Conservation (phyloP, 2,888 invertebrate species). For the Perdita meconis region DNA sequence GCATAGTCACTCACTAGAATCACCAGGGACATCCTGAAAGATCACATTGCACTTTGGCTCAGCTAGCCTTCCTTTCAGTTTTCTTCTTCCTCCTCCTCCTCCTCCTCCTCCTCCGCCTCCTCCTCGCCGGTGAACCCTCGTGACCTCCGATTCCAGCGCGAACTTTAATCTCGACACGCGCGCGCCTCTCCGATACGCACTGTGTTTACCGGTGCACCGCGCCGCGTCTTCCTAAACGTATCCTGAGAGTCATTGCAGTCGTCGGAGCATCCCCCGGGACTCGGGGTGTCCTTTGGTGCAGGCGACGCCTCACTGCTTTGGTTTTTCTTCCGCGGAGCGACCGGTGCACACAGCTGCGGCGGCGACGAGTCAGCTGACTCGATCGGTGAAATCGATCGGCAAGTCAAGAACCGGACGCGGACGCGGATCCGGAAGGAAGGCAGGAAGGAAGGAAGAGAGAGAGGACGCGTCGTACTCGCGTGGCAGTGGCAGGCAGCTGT, state of each 20-base stretch:
- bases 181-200: constrained; percentile 36
- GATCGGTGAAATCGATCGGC: not conserved
- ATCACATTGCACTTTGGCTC: constrained; percentile 56
- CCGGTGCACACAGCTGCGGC: not conserved
- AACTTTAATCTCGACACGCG: constrained; percentile 53
- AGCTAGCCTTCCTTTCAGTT: constrained; percentile 30
- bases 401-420: not conserved
- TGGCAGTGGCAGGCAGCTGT: constrained; percentile 60
- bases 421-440: constrained; percentile 3
- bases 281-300: not conserved
- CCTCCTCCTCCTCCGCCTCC: no score
- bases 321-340: constrained; percentile 1
- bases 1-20: constrained; percentile 44
- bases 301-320: not conserved
- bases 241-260: constrained; percentile 40
- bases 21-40: constrained; percentile 33
- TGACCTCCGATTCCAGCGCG: constrained; percentile 63
- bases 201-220: constrained; percentile 55
- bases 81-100: no score
- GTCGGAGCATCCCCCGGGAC: no score
- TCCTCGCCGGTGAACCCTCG: constrained; percentile 62
- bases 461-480: constrained; percentile 50
- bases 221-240: constrained; percentile 40
- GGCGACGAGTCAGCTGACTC: not conserved
- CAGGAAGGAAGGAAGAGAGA: constrained; percentile 25